Conservation (phyloP, 2,113 vertebrate species). For the Phodopus roborovskii region DNA sequence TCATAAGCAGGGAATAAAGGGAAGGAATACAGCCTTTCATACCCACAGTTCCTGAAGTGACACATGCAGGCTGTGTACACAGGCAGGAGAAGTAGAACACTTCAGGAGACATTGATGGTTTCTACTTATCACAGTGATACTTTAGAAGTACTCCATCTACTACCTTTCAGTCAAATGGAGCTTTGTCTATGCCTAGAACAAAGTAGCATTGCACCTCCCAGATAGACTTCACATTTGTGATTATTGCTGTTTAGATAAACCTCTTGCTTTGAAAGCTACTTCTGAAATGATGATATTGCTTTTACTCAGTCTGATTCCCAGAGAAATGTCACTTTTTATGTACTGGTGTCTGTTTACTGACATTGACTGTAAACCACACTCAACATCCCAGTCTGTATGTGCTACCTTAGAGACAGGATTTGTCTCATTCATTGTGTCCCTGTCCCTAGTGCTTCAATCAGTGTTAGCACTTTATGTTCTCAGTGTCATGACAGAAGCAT, state of each 20-base stretch:
- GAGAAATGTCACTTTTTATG: not conserved
- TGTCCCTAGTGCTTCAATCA: not conserved
- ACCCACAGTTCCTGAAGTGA: not conserved
- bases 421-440: not conserved
- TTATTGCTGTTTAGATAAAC: not conserved
- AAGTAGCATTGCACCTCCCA: not conserved
- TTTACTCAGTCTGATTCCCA: not conserved
- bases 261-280: not conserved
- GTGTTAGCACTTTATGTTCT: fast-evolving
- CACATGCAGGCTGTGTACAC: not conserved
- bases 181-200: not conserved
- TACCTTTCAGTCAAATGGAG: not conserved
- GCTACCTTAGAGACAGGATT: not conserved
- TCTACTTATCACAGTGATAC: not conserved
- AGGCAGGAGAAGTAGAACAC: not conserved
- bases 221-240: not conserved
- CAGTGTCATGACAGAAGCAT: not conserved
- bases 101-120: not conserved
- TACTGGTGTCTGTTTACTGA: not conserved
- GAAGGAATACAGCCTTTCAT: fast-evolving
- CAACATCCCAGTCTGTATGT: no score
- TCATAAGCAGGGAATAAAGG: no score
- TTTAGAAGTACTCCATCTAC: not conserved
- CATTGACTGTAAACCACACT: no score
- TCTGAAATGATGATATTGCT: not conserved